Evolutionary conservation across 35 echinoderm and acorn worm species (phyloP), one percentile per base, ranked within the genome.

Genomic region (Eucidaris tribuloides): DNA sequence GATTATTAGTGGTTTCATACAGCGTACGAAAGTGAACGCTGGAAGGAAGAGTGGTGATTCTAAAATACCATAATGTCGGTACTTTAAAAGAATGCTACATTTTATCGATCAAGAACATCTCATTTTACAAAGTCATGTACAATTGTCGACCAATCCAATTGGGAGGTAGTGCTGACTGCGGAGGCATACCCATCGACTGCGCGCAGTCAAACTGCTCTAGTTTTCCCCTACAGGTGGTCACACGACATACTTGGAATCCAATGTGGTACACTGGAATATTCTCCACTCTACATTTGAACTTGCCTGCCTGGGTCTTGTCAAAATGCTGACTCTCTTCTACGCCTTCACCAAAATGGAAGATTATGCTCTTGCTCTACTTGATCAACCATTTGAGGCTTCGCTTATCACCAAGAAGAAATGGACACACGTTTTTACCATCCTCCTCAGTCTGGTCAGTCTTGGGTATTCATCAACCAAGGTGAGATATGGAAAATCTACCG

Each of bases 141-240:
- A n/a, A n/a, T n/a, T n/a, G n/a, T n/a, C n/a, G n/a, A n/a, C n/a
- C n/a, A n/a, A n/a, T n/a, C n/a, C n/a, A n/a, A n/a, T n/a, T n/a
- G n/a, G n/a, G n/a, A n/a, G n/a, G n/a, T n/a, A n/a, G n/a, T n/a
- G n/a, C n/a, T n/a, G n/a, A n/a, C n/a, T n/a, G n/a, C n/a, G n/a
- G n/a, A n/a, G n/a, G n/a, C n/a, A n/a, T n/a, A n/a, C n/a, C n/a
- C n/a, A n/a, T n/a, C n/a, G n/a, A n/a, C n/a, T n/a, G n/a, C n/a
- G n/a, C n/a, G n/a, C n/a, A n/a, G n/a, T n/a, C n/a, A n/a, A n/a
- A n/a, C n/a, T n/a, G n/a, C n/a, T n/a, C n/a, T n/a, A n/a, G n/a
- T n/a, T n/a, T n/a, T n/a, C n/a, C n/a, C n/a, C n/a, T n/a, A 35
- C 87, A 99, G 96, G 96, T 49, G 96, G 96, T 11, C 91, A 93